Conservation (phyloP, 2,113 vertebrate genomes). For the Oenanthe oenanthe region DNA sequence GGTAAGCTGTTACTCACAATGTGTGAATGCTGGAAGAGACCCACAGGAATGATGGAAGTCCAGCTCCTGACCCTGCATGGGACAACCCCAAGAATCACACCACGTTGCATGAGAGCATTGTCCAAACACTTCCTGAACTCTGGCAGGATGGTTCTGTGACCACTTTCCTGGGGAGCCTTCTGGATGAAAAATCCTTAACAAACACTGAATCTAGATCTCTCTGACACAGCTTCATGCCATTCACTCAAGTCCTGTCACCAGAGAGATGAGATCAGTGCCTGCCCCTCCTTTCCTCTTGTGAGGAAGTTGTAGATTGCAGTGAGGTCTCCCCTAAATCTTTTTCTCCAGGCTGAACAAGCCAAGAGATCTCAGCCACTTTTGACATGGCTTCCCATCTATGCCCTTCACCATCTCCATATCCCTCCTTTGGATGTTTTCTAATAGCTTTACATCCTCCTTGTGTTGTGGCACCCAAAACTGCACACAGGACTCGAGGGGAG, state of each 20-base stretch:
- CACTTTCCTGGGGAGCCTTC: neutral
- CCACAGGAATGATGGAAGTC: neutral
- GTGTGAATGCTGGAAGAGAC: neutral
- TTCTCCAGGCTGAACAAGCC: neutral
- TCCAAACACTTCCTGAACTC: neutral
- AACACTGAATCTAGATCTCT: neutral
- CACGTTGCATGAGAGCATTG: neutral
- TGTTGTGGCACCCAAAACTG: neutral
- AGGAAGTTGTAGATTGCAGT: neutral
- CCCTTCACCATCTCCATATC: neutral
- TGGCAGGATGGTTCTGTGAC: neutral
- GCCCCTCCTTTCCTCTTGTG: neutral
- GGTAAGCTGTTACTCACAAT: neutral
- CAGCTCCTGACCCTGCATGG: neutral
- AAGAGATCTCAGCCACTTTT: neutral
- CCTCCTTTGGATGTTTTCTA: neutral
- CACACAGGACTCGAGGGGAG: fast-evolving
- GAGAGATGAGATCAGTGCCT: neutral
- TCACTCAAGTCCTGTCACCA: neutral
- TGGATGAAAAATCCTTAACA: neutral
- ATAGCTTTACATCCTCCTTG: neutral
- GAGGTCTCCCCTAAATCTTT: neutral
- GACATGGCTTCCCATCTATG: neutral
- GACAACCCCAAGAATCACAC: neutral
- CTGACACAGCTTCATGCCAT: neutral